These are phyloP conservation scores for Chauna torquata DNA, from an alignment of 2,113 vertebrate genomes.

Conservation along the genomic window DNA sequence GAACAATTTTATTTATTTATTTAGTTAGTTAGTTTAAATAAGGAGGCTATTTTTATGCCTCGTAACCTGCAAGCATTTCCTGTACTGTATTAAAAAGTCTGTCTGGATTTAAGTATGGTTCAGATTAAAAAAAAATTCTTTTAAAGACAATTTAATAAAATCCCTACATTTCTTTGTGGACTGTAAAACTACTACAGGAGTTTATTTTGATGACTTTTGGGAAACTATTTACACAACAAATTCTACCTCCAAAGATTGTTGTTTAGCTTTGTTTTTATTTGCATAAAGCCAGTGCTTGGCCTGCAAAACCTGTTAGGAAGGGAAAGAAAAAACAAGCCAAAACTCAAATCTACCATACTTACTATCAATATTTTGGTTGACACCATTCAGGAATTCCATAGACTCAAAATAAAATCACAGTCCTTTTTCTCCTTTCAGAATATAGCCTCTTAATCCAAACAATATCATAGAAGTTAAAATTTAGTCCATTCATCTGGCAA, in stretches of 20 bases:
- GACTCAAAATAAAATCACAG: slow-evolving; percentile 94
- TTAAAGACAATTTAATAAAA: background rate
- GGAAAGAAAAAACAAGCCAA: slow-evolving; percentile 47
- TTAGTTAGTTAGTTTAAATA: background rate
- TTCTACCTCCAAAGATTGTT: background rate
- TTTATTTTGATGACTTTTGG: background rate
- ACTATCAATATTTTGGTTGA: slow-evolving; percentile 65
- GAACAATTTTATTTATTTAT: background rate
- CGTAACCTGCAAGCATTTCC: background rate
- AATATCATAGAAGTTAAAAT: slow-evolving; percentile 77
- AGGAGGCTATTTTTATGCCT: background rate
- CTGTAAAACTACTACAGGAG: background rate
- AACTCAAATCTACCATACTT: slow-evolving; percentile 69
- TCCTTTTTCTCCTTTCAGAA: slow-evolving; percentile 84
- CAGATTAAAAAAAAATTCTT: background rate
- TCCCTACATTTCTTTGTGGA: background rate
- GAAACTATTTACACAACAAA: background rate
- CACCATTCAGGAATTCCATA: slow-evolving; percentile 66
- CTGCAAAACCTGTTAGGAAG: slow-evolving; percentile 55
- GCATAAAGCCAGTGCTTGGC: slow-evolving; percentile 5
- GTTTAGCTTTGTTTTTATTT: background rate
- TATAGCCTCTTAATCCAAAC: slow-evolving; percentile 83
- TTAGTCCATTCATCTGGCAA: slow-evolving; percentile 80
- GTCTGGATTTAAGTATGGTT: background rate
- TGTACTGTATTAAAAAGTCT: background rate